Base-by-base conservation (phyloP, 2,113 vertebrate genomes). In the Centropus bengalensis region DNA sequence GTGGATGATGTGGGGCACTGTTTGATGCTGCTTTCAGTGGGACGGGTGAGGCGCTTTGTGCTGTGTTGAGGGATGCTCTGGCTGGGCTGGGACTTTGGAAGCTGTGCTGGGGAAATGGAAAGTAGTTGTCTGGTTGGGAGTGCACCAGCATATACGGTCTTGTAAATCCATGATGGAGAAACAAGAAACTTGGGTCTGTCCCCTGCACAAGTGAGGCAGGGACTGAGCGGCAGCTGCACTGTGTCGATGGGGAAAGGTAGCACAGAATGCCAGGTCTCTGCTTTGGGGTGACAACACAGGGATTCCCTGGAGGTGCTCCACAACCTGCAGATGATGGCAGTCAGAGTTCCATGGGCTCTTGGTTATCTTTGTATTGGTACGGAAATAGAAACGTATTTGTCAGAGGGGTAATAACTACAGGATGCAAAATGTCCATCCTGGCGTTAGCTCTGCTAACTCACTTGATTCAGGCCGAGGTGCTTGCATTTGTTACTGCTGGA, bases 1-100 rank as follows among this genome's bases (percentile, higher is more conserved):
- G 0, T 21, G 71, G 58, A 1, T 5, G 2, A 0, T 0, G 32
- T 17, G 58, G 52, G 51, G 6, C 20, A 14, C 10, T 0, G 0
- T 27, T 8, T 32, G 0, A 32, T 32, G 62, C 56, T 19, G 89
- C 23, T 20, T 6, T 16, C 0, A 6, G 38, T 28, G 21, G 16
- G 58, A 16, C 11, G n/a, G 63, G 40, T 6, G 10, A 33, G 33
- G 38, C 36, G 32, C 24, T 44, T 44, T 9, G 33, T 2, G 22
- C 62, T 8, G n/a, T 3, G 44, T 52, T 28, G 42, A 42, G 71
- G 42, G 28, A 23, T 58, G 38, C 54, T 22, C 36, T 22, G 60
- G 44, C 44, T 44, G 80, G 9, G 3, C 3, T 7, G 28, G 70
- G 44, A 20, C 17, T 8, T 7, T 12, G 60, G 28, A 18, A 11